These are phyloP conservation scores for Mallotus villosus DNA, from an alignment of 2,797 vertebrate species.

Conservation along the genomic window DNA sequence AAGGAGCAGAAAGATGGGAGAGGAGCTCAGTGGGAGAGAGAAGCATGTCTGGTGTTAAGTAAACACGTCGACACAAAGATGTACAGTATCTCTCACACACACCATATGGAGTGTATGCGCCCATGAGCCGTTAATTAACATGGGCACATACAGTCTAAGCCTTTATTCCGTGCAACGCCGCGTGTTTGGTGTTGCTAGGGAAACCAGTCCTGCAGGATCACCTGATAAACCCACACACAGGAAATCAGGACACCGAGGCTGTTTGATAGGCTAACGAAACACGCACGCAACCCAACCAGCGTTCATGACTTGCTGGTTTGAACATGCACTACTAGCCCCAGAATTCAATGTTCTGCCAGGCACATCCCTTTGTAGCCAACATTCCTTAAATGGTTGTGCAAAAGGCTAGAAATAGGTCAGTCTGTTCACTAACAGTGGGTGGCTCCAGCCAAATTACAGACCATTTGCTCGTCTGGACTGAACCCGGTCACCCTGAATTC, in stretches of 20 bases:
- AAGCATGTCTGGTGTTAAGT: constrained; percentile 30
- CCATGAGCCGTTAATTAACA: background rate
- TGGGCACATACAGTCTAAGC: background rate
- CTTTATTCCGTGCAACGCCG: background rate
- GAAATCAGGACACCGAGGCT: background rate
- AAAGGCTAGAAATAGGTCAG: background rate
- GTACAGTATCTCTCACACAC: constrained; percentile 29
- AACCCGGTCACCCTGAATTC: background rate
- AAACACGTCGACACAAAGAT: constrained; percentile 32
- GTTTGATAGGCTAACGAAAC: background rate
- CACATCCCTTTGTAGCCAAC: background rate
- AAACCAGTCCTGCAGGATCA: background rate
- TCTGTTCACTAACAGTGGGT: background rate
- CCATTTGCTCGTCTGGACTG: background rate
- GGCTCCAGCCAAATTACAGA: background rate
- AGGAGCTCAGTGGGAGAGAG: constrained; percentile 22
- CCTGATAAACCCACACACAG: constrained; percentile 6
- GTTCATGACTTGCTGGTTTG: background rate
- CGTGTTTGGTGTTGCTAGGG: background rate
- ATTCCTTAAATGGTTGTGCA: background rate
- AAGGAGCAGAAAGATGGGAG: constrained; percentile 42
- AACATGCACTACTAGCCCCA: background rate
- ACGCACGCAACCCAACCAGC: background rate
- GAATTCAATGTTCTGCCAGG: background rate
- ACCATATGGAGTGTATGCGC: background rate